Evolutionary conservation across 2,113 vertebrate genomes (phyloP).

Genomic region (Laticauda laticaudata): DNA sequence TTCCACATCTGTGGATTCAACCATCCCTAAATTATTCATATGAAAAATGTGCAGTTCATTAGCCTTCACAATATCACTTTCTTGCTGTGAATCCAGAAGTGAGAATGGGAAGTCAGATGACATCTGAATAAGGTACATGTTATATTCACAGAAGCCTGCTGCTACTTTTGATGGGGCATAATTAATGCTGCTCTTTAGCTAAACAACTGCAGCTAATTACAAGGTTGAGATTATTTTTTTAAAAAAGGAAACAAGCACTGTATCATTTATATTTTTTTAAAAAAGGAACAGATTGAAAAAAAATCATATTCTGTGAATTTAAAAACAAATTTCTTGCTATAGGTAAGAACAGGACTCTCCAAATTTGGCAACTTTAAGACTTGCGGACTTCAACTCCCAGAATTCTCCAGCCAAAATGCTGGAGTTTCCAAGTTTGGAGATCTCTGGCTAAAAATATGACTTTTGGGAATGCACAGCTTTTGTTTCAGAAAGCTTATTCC

Average conservation of each 20-base stretch:
- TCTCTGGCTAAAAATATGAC: neutral
- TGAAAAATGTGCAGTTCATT: conserved; percentile 15
- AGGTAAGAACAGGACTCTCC: too few relatives aligned
- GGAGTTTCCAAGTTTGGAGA: too few relatives aligned
- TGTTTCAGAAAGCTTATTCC: neutral
- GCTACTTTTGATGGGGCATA: neutral
- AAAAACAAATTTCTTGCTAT: neutral
- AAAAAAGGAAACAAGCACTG: neutral
- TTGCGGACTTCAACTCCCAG: too few relatives aligned
- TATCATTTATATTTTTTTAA: neutral
- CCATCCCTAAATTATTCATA: neutral
- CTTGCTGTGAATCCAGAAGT: conserved; percentile 3
- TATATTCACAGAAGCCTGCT: neutral
- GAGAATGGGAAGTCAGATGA: conserved; percentile 21
- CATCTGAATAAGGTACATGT: neutral
- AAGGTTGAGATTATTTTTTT: conserved; percentile 18
- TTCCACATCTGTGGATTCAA: conserved; percentile 15
- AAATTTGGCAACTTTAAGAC: too few relatives aligned
- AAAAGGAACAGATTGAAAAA: conserved; percentile 2
- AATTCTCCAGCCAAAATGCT: too few relatives aligned
- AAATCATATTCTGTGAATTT: conserved; percentile 1
- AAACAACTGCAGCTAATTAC: neutral
- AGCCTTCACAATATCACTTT: neutral
- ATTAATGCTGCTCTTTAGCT: neutral
- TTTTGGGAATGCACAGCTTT: neutral